phyloP scores from a whole-genome alignment of 2,888 invertebrate genomes.

The Chloroclysta siterata region DNA sequence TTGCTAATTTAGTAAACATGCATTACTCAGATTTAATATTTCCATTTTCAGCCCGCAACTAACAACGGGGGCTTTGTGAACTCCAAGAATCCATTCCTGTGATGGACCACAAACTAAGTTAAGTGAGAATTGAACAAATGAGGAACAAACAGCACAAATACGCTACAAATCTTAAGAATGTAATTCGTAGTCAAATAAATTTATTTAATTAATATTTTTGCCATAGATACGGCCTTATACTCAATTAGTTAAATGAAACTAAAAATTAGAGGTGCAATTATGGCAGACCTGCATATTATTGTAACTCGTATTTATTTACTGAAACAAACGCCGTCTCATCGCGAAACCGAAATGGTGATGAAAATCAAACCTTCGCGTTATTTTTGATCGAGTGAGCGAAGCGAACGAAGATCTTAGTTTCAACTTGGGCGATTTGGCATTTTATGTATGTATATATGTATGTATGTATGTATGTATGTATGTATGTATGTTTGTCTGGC shows the following conservation, averaged over 20 bases:
- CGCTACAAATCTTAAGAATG: constrained; percentile 72
- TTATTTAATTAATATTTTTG: constrained; percentile 66
- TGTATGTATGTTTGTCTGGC: no score
- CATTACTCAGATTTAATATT: constrained; percentile 14
- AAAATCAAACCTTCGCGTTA: no score
- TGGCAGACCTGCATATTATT: constrained; percentile 14
- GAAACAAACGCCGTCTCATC: constrained; percentile 5
- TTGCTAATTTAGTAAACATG: constrained; percentile 31
- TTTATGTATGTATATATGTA: no score
- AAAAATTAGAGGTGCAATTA: constrained; percentile 13
- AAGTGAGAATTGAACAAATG: constrained; percentile 65
- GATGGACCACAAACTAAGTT: constrained; percentile 57
- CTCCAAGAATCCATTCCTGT: constrained; percentile 80
- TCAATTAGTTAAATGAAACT: constrained; percentile 27
- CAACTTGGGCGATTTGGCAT: no score
- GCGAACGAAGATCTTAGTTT: no score
- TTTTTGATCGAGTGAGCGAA: no score
- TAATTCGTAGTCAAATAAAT: constrained; percentile 55
- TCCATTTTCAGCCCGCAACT: constrained; percentile 63
- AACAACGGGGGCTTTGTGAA: constrained; percentile 72
- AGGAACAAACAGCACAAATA: constrained; percentile 77
- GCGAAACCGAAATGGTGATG: no score
- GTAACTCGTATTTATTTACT: not conserved
- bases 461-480: no score
- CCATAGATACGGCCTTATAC: constrained; percentile 55